Conservation (phyloP, 2,797 vertebrate species). For the Buceros bicornis region DNA sequence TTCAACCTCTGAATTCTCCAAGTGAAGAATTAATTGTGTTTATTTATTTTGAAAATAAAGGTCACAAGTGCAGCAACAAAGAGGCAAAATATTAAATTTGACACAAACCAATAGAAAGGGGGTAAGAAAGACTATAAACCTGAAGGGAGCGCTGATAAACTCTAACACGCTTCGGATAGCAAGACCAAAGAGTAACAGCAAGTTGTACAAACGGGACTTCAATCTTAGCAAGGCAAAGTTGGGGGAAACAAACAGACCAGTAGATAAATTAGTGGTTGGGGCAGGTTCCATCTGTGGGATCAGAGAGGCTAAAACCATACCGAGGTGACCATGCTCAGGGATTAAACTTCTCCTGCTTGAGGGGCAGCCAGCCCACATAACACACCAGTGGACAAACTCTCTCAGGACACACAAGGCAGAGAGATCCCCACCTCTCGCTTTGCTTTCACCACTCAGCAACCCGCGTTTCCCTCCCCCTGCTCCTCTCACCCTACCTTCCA, state of each 20-base stretch:
- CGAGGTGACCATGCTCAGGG: neutral
- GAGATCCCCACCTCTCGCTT: neutral
- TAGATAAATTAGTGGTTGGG: neutral
- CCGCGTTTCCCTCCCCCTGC: neutral
- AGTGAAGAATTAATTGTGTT: neutral
- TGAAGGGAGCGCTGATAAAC: neutral
- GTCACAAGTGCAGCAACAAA: neutral
- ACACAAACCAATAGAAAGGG: neutral
- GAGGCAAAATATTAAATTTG: neutral
- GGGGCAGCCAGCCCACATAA: neutral
- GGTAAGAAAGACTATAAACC: neutral
- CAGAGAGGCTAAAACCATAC: neutral
- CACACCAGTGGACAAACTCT: neutral
- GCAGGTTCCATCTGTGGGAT: neutral
- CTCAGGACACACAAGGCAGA: neutral
- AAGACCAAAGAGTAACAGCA: neutral
- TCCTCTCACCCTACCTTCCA: neutral
- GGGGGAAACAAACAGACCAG: neutral
- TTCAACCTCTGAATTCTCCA: neutral
- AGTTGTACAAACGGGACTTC: neutral
- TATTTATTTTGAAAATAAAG: slow-evolving; percentile 13
- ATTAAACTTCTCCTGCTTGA: neutral
- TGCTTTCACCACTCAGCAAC: neutral
- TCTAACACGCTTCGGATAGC: neutral
- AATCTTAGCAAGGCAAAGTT: neutral